phyloP scores from a whole-genome alignment of 2,888 invertebrate species.

The Papilio demoleus region DNA sequence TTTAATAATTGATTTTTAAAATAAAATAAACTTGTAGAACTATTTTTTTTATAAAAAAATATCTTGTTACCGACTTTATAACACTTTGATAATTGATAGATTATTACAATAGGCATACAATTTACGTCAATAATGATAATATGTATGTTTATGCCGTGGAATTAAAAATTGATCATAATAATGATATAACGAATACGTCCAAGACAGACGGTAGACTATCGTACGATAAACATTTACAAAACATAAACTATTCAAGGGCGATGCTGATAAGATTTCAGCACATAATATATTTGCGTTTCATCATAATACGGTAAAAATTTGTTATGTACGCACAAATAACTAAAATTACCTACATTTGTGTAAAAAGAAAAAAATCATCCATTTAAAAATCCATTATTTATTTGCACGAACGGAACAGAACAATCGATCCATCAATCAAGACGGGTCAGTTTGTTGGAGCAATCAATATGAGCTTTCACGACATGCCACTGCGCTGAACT shows the following conservation, averaged over 20 bases:
- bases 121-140: background rate
- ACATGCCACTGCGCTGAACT: background rate
- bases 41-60: too few relatives aligned
- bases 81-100: too few relatives aligned
- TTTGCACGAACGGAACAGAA: constrained; percentile 23
- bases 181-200: background rate
- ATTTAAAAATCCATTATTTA: constrained; percentile 30
- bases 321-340: constrained; percentile 6
- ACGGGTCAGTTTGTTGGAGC: constrained; percentile 30
- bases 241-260: constrained; percentile 56
- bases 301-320: constrained; percentile 24
- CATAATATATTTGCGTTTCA: constrained; percentile 19
- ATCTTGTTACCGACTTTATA: too few relatives aligned
- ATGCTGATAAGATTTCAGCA: constrained; percentile 57
- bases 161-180: background rate
- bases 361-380: too few relatives aligned
- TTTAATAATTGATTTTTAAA: too few relatives aligned
- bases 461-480: constrained; percentile 26
- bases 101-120: too few relatives aligned
- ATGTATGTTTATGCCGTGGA: background rate
- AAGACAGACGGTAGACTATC: constrained; percentile 38
- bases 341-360: too few relatives aligned
- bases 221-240: constrained; percentile 54
- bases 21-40: too few relatives aligned
- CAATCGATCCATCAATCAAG: constrained; percentile 28